Conservation (phyloP, 1,140 invertebrate species). For the Lepidotrigona ventralis region DNA sequence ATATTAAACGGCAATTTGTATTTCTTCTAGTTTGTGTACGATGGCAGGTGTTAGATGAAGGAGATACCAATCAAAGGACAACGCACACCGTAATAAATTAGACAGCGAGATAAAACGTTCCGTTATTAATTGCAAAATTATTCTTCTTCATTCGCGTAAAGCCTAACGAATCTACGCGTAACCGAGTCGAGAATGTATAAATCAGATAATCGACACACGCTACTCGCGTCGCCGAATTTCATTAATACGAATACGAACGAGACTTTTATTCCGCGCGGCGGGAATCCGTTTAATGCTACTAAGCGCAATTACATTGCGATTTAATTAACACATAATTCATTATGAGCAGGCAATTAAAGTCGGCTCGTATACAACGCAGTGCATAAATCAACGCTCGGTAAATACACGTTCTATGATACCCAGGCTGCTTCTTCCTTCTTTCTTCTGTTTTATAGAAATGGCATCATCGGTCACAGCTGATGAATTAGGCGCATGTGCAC, state of each 20-base stretch:
- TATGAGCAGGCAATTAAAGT: conserved; percentile 7
- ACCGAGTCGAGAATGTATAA: background rate
- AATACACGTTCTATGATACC: background rate
- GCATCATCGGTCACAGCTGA: background rate
- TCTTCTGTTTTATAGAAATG: background rate
- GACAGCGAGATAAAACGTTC: background rate
- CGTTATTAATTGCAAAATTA: conserved; percentile 1
- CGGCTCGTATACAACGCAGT: background rate
- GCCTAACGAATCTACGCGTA: background rate
- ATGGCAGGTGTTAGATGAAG: background rate
- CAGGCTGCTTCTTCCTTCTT: background rate
- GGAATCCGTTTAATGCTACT: background rate
- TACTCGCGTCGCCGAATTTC: background rate
- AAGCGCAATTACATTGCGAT: conserved; percentile 23
- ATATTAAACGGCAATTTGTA: conserved; percentile 35
- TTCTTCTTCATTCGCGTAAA: conserved; percentile 9
- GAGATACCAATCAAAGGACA: background rate
- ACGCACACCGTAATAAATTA: conserved; percentile 9
- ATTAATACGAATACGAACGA: conserved; percentile 30
- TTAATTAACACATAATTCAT: conserved; percentile 44
- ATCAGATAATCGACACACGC: conserved; percentile 38
- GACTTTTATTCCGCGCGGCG: conserved; percentile 10
- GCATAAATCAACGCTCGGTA: background rate
- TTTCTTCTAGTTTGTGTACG: background rate
- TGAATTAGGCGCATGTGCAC: background rate